Percentiles rank a stretch among this genome's conserved stretches.
Conservation (phyloP, 2,797 vertebrate species). For the Ataeniobius toweri region DNA sequence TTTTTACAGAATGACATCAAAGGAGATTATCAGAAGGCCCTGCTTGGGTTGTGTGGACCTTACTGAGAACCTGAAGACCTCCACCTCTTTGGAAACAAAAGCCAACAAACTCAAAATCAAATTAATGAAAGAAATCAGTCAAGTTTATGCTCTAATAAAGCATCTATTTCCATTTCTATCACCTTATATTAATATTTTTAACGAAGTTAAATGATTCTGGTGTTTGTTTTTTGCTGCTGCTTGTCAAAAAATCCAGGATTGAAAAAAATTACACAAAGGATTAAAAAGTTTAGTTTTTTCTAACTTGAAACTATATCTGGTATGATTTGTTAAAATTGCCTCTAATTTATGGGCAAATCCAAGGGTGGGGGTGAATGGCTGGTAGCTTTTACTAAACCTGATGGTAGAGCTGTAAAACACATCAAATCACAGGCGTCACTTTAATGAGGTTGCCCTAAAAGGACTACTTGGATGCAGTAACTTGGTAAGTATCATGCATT, state of each 20-base stretch:
- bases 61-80: conserved; percentile 56
- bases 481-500: background rate
- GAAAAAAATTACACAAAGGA: too few species aligned
- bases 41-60: conserved; percentile 86
- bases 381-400: background rate
- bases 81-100: background rate
- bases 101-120: background rate
- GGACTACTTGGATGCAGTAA: background rate
- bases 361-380: too few species aligned
- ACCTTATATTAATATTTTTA: too few species aligned
- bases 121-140: background rate
- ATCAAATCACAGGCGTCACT: background rate
- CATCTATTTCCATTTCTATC: background rate
- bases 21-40: conserved; percentile 85
- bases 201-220: background rate
- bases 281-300: background rate
- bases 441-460: too few species aligned
- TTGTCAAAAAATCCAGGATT: background rate
- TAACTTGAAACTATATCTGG: background rate
- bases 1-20: conserved; percentile 87
- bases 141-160: conserved; percentile 16
- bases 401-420: background rate
- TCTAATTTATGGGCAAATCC: too few species aligned
- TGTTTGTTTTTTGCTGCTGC: background rate
- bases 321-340: background rate